A percentile compares a stretch with the other conserved stretches of the same genome.
These are phyloP conservation scores for Scophthalmus maximus DNA, from an alignment of 2,113 vertebrate genomes.

Conservation along the genomic window DNA sequence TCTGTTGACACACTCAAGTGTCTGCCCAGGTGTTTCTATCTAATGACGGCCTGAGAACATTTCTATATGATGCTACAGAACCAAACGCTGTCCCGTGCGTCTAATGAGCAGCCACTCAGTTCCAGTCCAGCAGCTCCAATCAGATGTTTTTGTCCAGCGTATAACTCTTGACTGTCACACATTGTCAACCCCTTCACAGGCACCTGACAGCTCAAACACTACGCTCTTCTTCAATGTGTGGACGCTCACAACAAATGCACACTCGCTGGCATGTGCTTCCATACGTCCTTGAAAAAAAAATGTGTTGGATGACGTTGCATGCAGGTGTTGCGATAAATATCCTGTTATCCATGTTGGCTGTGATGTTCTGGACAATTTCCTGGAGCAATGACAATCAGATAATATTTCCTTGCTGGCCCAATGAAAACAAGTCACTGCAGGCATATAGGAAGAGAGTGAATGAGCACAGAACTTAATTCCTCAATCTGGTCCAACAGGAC, in stretches of 20 bases:
- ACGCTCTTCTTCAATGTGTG: slow-evolving; percentile 26
- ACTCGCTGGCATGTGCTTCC: not conserved
- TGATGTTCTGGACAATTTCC: slow-evolving; percentile 18
- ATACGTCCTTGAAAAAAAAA: not conserved
- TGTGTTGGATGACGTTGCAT: not conserved
- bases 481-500: slow-evolving; percentile 46
- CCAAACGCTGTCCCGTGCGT: slow-evolving; percentile 33
- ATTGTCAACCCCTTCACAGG: slow-evolving; percentile 26
- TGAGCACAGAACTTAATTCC: slow-evolving; percentile 29
- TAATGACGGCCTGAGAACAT: slow-evolving; percentile 42
- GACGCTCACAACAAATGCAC: slow-evolving; percentile 15
- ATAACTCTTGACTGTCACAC: slow-evolving; percentile 50
- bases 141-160: slow-evolving; percentile 48
- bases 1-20: slow-evolving; percentile 20
- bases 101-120: slow-evolving; percentile 59
- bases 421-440: slow-evolving; percentile 41
- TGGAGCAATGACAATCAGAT: slow-evolving; percentile 36
- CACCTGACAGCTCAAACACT: slow-evolving; percentile 55
- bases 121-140: slow-evolving; percentile 52
- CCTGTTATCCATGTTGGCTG: slow-evolving; percentile 18
- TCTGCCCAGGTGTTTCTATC: slow-evolving; percentile 57
- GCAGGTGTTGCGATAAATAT: slow-evolving; percentile 21
- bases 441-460: slow-evolving; percentile 19
- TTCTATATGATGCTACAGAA: slow-evolving; percentile 30
- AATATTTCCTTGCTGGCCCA: slow-evolving; percentile 1